Evolutionary conservation across 2,888 invertebrate species (phyloP), one percentile per base, ranked within the genome.

Genomic region (Lepidocyrtoides sp.): DNA sequence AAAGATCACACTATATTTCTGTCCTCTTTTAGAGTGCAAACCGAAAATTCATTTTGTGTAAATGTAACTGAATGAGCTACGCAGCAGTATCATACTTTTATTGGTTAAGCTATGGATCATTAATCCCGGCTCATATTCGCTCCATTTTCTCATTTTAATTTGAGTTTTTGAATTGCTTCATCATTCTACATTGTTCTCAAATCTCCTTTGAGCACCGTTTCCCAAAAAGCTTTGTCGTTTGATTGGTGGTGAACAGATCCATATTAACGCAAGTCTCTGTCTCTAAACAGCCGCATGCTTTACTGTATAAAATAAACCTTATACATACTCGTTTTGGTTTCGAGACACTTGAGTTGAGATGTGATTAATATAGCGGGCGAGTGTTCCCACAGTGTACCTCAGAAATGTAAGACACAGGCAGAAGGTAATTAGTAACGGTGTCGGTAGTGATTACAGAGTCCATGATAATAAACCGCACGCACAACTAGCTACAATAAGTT

Each of bases 401-500:
- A n/a, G 57, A 57, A 32, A 17, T 20, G 54, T 36, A 20, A 41
- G 79, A 86, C 60, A 63, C 60, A 63, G 48, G 36, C 77, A 12
- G 14, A 51, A 32, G 77, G 88, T 82, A 88, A 88, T 88, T 88
- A 88, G 88, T 81, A 57, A 88, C 44, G 81, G 66, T 81, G 88
- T 88, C 88, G 81, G 69, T 54, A 88, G 66, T 81, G 79, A 88
- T 88, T 88, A 88, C 51, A 29, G 29, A 48, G 29, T 66, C 8
- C 79, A 5, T 69, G 69, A 20, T 81, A 77, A 82, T 88, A 81
- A n/a, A 81, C 88, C 81, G 14, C 88, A 51, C 57, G 54, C 75
- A 75, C 41, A 85, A 44, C 32, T 29, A 44, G 10, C 12, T 32
- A 26, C 10, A 84, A 86, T 77, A 36, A 2, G 48, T 51, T 63